phyloP scores from a whole-genome alignment of 1,140 invertebrate species.

The Hyphantria cunea region DNA sequence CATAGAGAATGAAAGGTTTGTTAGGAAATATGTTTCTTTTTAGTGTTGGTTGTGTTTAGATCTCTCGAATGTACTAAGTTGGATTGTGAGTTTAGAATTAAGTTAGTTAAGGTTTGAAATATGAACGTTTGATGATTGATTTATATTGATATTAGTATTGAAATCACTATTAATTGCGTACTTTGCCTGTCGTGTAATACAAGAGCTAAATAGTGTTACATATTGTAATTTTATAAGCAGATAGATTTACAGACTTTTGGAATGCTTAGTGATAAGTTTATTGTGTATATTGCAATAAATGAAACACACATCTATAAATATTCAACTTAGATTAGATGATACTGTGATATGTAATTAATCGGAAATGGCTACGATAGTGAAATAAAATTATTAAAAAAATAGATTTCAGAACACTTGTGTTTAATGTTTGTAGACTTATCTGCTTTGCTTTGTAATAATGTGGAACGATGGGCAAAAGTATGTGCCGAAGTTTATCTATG shows the following conservation, averaged over 20 bases:
- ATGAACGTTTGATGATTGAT: slow-evolving; percentile 12
- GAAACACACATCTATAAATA: background rate
- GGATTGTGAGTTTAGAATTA: slow-evolving; percentile 24
- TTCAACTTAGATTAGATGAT: slow-evolving; percentile 50
- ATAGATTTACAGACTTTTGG: slow-evolving; percentile 16
- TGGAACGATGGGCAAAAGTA: background rate
- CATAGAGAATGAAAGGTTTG: background rate
- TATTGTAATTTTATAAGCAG: background rate
- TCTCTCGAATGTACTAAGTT: slow-evolving; percentile 37
- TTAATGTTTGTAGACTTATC: slow-evolving; percentile 19
- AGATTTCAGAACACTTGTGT: slow-evolving; percentile 1
- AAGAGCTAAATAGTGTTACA: background rate
- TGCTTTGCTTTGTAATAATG: slow-evolving; percentile 11
- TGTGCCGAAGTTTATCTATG: background rate
- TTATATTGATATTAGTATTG: too few relatives aligned
- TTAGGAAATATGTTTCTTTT: slow-evolving; percentile 13
- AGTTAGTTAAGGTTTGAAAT: slow-evolving; percentile 9
- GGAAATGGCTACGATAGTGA: slow-evolving; percentile 5
- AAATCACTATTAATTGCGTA: too few relatives aligned
- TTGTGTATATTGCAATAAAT: too few relatives aligned
- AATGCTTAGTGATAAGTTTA: background rate
- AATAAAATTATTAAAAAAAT: background rate
- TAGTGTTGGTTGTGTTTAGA: slow-evolving; percentile 39
- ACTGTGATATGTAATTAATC: slow-evolving; percentile 56
- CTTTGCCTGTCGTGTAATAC: background rate